These are phyloP conservation scores for Deilephila porcellus DNA, from an alignment of 2,888 invertebrate genomes.

Conservation along the genomic window DNA sequence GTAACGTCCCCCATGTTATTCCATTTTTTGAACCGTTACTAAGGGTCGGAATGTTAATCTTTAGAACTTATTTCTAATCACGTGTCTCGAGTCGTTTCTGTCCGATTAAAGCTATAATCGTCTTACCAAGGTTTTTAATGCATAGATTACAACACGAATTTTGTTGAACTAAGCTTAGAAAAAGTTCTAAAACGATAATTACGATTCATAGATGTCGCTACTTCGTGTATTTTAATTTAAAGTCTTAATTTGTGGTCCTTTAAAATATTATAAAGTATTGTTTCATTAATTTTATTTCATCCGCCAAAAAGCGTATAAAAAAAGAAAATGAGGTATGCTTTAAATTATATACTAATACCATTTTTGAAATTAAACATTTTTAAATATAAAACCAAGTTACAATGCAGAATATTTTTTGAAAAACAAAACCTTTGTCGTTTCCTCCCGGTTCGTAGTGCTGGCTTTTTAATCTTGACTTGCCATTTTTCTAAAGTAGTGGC, in stretches of 20 bases:
- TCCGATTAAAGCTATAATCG: conserved; percentile 55
- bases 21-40: conserved; percentile 58
- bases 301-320: no score
- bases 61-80: conserved; percentile 63
- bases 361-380: neutral
- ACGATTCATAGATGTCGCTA: conserved; percentile 14
- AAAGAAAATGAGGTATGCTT: no score
- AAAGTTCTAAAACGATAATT: conserved; percentile 18
- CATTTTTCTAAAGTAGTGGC: conserved; percentile 3
- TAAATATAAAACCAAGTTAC: neutral
- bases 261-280: no score
- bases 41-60: conserved; percentile 77
- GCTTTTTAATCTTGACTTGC: conserved; percentile 12
- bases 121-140: conserved; percentile 40
- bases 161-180: conserved; percentile 18
- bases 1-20: conserved; percentile 64
- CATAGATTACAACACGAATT: conserved; percentile 31
- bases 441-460: neutral
- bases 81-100: conserved; percentile 58
- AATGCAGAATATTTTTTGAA: neutral
- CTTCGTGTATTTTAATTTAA: neutral
- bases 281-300: no score
- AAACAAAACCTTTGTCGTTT: conserved; percentile 1
- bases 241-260: neutral
- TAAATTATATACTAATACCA: no score